Conservation (phyloP, 2,113 vertebrate genomes). For the Saguinus imperator region DNA sequence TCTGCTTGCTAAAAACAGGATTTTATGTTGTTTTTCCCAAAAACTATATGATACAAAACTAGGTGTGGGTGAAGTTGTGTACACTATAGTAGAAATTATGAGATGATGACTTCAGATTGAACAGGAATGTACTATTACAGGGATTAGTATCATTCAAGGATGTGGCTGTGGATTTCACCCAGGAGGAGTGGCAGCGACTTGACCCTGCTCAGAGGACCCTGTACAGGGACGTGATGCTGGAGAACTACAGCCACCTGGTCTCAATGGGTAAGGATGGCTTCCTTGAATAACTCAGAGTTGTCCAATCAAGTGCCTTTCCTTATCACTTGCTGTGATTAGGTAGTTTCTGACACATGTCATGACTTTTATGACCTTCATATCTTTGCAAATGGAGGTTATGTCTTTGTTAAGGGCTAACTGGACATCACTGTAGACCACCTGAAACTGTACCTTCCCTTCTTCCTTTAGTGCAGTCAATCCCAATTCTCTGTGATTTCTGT, state of each 20-base stretch:
- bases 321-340: neutral
- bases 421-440: neutral
- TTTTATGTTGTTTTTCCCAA: neutral
- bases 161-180: slow-evolving; percentile 68
- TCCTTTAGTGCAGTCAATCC: neutral
- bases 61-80: neutral
- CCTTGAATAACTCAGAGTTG: neutral
- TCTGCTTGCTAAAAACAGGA: neutral
- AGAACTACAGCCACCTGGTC: slow-evolving; percentile 64
- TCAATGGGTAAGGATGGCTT: slow-evolving; percentile 63
- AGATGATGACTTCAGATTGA: slow-evolving; percentile 43
- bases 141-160: slow-evolving; percentile 67
- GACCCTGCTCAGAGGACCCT: slow-evolving; percentile 46
- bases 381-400: neutral
- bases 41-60: neutral
- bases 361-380: neutral
- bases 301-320: neutral
- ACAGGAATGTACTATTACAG: slow-evolving; percentile 60
- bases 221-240: slow-evolving; percentile 68
- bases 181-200: slow-evolving; percentile 60
- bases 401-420: neutral
- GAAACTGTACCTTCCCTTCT: neutral
- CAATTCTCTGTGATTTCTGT: slow-evolving; percentile 41
- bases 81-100: neutral
- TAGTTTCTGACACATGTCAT: neutral